These are phyloP conservation scores for Aphelocoma coerulescens DNA, from an alignment of 2,113 vertebrate genomes.

Conservation along the genomic window DNA sequence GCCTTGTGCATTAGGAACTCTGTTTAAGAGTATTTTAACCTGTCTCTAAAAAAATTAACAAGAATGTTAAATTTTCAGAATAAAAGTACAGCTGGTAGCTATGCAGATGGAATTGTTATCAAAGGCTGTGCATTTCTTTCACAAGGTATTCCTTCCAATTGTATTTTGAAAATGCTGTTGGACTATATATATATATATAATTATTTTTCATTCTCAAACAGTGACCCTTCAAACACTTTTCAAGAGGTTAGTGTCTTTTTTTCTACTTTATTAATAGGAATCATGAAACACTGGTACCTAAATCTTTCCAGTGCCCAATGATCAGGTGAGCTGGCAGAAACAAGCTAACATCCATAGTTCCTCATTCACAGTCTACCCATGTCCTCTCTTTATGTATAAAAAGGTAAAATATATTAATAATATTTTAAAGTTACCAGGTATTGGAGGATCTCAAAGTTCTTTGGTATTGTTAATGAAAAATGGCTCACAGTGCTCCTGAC, in stretches of 20 bases:
- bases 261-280: neutral
- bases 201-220: neutral
- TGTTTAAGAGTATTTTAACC: neutral
- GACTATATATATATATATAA: neutral
- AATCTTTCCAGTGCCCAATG: neutral
- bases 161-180: neutral
- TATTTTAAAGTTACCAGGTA: neutral
- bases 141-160: neutral
- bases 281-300: neutral
- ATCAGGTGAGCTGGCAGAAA: neutral
- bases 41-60: neutral
- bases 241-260: neutral
- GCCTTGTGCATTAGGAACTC: neutral
- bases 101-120: neutral
- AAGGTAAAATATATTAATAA: neutral
- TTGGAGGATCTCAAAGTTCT: neutral
- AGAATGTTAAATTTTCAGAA: neutral
- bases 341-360: neutral
- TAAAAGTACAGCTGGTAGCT: neutral
- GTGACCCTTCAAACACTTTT: neutral
- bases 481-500: neutral
- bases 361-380: neutral
- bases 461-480: neutral
- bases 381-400: neutral
- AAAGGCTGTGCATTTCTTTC: neutral